A percentile compares a stretch with the other conserved stretches of the same genome.
Conservation (phyloP, 2,888 invertebrate genomes). For the Phalera bucephala region DNA sequence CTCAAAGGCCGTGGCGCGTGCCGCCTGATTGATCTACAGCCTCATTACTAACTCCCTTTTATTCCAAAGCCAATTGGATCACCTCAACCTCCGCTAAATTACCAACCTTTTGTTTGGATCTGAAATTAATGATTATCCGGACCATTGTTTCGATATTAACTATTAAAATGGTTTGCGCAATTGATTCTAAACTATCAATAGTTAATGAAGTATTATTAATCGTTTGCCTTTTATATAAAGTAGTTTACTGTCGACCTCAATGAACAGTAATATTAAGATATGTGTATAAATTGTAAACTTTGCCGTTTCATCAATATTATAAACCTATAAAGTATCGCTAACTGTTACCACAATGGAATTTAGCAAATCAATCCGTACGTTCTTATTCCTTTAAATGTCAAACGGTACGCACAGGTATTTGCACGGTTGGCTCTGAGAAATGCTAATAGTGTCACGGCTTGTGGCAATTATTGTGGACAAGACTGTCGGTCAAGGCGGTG, state of each 20-base stretch:
- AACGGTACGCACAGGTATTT: constrained; percentile 35
- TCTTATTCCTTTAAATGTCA: constrained; percentile 39
- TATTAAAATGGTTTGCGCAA: constrained; percentile 21
- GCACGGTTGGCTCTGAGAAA: constrained; percentile 24
- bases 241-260: too few species aligned
- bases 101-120: constrained; percentile 47
- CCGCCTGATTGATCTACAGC: constrained; percentile 56
- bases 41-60: constrained; percentile 49
- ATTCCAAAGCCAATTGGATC: constrained; percentile 25
- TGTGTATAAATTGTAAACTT: too few species aligned
- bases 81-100: constrained; percentile 24
- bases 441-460: constrained; percentile 69
- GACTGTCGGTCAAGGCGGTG: constrained; percentile 69
- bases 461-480: constrained; percentile 44
- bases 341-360: constrained; percentile 30
- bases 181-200: constrained; percentile 16
- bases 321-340: too few species aligned
- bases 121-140: constrained; percentile 42
- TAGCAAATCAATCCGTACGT: constrained; percentile 23
- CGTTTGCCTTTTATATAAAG: background rate
- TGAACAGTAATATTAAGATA: too few species aligned
- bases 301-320: too few species aligned
- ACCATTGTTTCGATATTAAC: constrained; percentile 31
- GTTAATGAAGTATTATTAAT: constrained; percentile 21
- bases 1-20: constrained; percentile 49